Evolutionary conservation across 2,113 vertebrate genomes (phyloP).

Genomic region (Nesogale talazaci): DNA sequence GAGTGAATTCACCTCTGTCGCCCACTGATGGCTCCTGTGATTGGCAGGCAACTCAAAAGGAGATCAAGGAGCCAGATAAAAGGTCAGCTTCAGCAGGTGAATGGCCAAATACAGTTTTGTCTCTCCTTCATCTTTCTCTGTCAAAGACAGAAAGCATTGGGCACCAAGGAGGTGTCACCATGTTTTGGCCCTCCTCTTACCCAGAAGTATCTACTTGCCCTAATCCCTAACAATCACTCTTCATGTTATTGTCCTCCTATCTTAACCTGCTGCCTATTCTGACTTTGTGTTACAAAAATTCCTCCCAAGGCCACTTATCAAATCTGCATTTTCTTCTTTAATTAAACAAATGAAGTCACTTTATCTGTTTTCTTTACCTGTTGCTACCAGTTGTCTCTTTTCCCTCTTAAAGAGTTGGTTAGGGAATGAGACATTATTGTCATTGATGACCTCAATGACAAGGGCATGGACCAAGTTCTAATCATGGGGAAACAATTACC

Average conservation of each 20-base stretch:
- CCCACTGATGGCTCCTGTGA: too few species aligned
- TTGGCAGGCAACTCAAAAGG: too few species aligned
- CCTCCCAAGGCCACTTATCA: not conserved
- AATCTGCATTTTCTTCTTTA: not conserved
- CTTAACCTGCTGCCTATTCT: constrained; percentile 10
- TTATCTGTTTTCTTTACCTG: constrained; percentile 39
- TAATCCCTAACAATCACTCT: too few species aligned
- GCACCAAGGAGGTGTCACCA: too few species aligned
- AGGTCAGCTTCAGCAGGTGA: too few species aligned
- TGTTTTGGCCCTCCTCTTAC: too few species aligned
- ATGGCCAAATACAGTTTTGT: too few species aligned
- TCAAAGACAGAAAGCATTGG: too few species aligned
- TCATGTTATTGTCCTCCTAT: not conserved
- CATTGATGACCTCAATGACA: constrained; percentile 32
- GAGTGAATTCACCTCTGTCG: too few species aligned
- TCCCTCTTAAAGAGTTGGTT: not conserved
- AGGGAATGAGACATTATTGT: constrained; percentile 7
- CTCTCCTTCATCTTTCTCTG: too few species aligned
- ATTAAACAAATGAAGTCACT: not conserved
- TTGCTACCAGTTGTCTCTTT: not conserved
- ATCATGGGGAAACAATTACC: not conserved
- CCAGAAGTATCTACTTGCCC: too few species aligned
- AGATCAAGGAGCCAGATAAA: too few species aligned
- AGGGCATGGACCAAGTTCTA: not conserved
- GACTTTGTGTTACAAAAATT: constrained; percentile 1